Conservation (phyloP, 2,888 invertebrate species). For the Campoplex capitator region DNA sequence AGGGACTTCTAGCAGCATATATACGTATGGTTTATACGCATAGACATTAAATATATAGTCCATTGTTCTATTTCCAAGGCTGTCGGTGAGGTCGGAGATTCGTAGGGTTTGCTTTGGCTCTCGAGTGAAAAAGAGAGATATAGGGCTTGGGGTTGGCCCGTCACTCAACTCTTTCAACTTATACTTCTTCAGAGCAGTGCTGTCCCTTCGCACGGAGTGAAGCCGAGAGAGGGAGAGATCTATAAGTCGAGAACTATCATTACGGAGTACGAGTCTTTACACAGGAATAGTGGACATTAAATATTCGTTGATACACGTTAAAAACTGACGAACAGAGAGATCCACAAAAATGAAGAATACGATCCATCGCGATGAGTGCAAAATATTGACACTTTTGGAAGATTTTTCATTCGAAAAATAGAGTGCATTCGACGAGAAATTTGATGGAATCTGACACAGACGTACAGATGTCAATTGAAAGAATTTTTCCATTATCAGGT, state of each 20-base stretch:
- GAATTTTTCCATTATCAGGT: no score
- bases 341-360: not conserved
- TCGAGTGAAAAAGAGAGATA: slow-evolving; percentile 7
- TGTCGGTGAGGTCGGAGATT: slow-evolving; percentile 71
- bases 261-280: not conserved
- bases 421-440: not conserved
- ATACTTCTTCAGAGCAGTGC: slow-evolving; percentile 1
- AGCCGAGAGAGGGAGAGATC: slow-evolving; percentile 11
- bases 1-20: not conserved
- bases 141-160: slow-evolving; percentile 62
- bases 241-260: slow-evolving; percentile 34
- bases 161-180: slow-evolving; percentile 68
- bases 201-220: not conserved
- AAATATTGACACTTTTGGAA: not conserved
- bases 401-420: not conserved
- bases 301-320: slow-evolving; percentile 28
- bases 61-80: slow-evolving; percentile 72
- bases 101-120: slow-evolving; percentile 63
- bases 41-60: slow-evolving; percentile 38
- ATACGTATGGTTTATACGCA: slow-evolving; percentile 2
- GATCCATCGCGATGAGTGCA: not conserved
- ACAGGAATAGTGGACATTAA: not conserved
- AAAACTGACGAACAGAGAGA: not conserved
- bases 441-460: no score
- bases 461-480: no score